Conservation (phyloP, 2,888 invertebrate species). For the Scelioninae gen. 1 region DNA sequence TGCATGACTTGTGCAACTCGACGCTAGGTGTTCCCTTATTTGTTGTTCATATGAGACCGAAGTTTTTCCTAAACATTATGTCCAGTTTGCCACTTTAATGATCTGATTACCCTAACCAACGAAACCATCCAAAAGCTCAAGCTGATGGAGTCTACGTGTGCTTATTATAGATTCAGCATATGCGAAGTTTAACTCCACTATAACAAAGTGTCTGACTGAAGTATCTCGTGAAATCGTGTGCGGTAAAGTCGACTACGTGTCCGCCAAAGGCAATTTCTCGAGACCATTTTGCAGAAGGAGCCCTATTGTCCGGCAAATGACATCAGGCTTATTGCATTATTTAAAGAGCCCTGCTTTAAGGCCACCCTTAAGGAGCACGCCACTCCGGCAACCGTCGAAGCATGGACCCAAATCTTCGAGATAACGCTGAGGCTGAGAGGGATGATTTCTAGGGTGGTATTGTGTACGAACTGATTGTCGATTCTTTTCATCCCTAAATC, state of each 20-base stretch:
- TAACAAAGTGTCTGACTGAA: conserved; percentile 52
- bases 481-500: conserved; percentile 32
- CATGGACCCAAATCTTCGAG: conserved; percentile 73
- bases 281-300: conserved; percentile 74
- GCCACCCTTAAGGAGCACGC: conserved; percentile 71
- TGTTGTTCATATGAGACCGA: not conserved
- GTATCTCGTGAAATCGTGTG: conserved; percentile 59
- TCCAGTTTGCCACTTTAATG: conserved; percentile 45
- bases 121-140: conserved; percentile 27
- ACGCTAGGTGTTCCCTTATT: conserved; percentile 45
- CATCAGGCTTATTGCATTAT: conserved; percentile 84
- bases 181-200: conserved; percentile 26
- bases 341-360: conserved; percentile 81
- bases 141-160: conserved; percentile 46
- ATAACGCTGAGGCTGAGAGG: conserved; percentile 63
- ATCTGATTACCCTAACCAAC: conserved; percentile 46
- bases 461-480: conserved; percentile 38
- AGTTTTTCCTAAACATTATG: conserved; percentile 6
- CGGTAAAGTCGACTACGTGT: conserved; percentile 71
- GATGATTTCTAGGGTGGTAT: conserved; percentile 70
- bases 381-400: conserved; percentile 68
- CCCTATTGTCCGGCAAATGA: conserved; percentile 82
- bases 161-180: conserved; percentile 49
- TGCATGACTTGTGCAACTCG: conserved; percentile 14
- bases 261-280: conserved; percentile 75